These are phyloP conservation scores for Ridgeia piscesae DNA, from an alignment of 1,140 invertebrate species.

Conservation along the genomic window DNA sequence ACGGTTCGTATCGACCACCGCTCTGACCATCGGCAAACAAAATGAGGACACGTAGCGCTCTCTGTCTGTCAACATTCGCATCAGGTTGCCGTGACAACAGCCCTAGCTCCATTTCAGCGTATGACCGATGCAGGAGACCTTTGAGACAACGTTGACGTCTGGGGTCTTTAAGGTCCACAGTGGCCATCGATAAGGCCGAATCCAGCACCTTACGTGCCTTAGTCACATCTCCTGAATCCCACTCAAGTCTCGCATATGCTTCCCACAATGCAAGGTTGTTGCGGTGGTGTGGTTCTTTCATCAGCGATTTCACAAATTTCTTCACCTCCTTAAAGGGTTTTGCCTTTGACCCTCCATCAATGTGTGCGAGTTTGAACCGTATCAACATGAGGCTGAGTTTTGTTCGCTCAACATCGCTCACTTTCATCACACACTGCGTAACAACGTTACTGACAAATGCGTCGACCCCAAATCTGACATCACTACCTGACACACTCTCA, in stretches of 20 bases:
- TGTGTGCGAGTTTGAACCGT: background rate
- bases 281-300: constrained; percentile 55
- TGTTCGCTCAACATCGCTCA: background rate
- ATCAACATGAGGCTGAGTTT: background rate
- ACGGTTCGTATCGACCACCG: background rate
- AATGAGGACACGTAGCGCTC: background rate
- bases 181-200: constrained; percentile 47
- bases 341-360: constrained; percentile 15
- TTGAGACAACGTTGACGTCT: constrained; percentile 22
- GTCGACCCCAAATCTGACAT: background rate
- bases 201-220: constrained; percentile 53
- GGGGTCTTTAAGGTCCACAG: constrained; percentile 19
- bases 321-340: constrained; percentile 43
- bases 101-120: constrained; percentile 34
- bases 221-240: constrained; percentile 39
- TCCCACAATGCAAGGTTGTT: constrained; percentile 57
- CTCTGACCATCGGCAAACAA: background rate
- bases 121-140: constrained; percentile 41
- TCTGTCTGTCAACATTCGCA: constrained; percentile 4
- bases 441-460: background rate
- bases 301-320: constrained; percentile 53
- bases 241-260: constrained; percentile 54
- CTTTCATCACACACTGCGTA: background rate
- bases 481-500: background rate
- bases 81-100: background rate